Evolutionary conservation across 2,888 invertebrate species (phyloP).

Genomic region (Stenodera caucasica): DNA sequence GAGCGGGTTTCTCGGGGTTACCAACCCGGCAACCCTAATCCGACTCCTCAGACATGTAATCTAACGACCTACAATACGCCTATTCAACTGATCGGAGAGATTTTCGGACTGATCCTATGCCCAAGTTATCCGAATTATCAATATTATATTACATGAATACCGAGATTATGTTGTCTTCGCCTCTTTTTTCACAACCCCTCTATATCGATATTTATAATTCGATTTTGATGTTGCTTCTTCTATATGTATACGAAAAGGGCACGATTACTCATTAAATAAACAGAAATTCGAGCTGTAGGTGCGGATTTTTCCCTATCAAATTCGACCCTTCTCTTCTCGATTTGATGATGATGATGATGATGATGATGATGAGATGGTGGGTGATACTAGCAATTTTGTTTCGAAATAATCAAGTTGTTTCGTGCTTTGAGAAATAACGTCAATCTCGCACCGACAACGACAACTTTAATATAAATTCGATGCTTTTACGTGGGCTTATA

Average conservation of each 20-base stretch:
- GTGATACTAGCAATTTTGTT: not conserved
- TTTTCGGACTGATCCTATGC: conserved; percentile 16
- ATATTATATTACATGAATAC: conserved; percentile 22
- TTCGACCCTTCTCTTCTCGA: not conserved
- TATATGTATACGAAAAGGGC: not conserved
- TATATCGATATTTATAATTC: conserved; percentile 4
- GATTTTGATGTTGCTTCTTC: not conserved
- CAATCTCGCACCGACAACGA: not conserved
- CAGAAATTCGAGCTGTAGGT: conserved; percentile 49
- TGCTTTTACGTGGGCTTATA: conserved; percentile 11
- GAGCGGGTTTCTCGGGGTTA: conserved; percentile 48
- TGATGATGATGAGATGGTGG: not conserved
- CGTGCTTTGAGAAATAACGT: conserved; percentile 2
- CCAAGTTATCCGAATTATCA: conserved; percentile 29
- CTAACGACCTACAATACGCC: conserved; percentile 37
- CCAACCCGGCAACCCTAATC: conserved; percentile 51
- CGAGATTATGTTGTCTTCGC: conserved; percentile 16
- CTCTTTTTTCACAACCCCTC: not conserved
- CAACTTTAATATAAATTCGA: conserved; percentile 2
- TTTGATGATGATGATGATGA: no score
- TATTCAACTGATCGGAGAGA: conserved; percentile 23
- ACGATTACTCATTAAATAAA: conserved; percentile 52
- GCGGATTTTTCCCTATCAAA: not conserved
- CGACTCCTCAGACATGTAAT: conserved; percentile 48
- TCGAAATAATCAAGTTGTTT: conserved; percentile 14